phyloP scores from a whole-genome alignment of 2,888 invertebrate genomes.

The Hedya salicella region DNA sequence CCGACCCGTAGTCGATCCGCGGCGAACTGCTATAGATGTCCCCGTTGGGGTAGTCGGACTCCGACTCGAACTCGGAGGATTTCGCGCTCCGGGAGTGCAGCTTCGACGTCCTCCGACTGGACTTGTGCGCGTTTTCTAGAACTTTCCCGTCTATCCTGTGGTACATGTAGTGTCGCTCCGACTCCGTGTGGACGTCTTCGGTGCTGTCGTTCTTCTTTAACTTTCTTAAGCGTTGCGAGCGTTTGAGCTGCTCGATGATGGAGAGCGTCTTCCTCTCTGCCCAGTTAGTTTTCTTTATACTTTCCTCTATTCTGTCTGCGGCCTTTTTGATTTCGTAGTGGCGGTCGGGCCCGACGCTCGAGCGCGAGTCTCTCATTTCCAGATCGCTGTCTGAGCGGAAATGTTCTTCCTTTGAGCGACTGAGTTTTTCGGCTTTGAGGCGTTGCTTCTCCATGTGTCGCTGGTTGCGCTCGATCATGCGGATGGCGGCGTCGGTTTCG shows the following conservation, averaged over 20 bases:
- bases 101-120: conserved; percentile 76
- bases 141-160: conserved; percentile 81
- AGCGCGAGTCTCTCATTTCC: conserved; percentile 63
- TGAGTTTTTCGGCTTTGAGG: conserved; percentile 72
- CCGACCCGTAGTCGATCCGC: conserved; percentile 85
- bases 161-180: conserved; percentile 78
- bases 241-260: conserved; percentile 78
- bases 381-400: conserved; percentile 74
- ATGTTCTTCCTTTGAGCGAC: conserved; percentile 70
- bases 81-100: conserved; percentile 87
- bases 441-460: conserved; percentile 85
- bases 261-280: conserved; percentile 79
- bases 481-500: conserved; percentile 84
- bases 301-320: conserved; percentile 76
- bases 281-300: conserved; percentile 82
- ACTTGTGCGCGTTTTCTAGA: conserved; percentile 83
- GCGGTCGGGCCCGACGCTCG: conserved; percentile 57
- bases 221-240: conserved; percentile 75
- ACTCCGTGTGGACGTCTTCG: conserved; percentile 79
- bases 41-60: conserved; percentile 83
- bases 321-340: conserved; percentile 73
- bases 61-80: conserved; percentile 92
- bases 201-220: conserved; percentile 74
- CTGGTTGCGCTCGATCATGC: conserved; percentile 86
- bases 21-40: conserved; percentile 75